Conservation (phyloP, 2,797 vertebrate species). For the Catharus ustulatus region DNA sequence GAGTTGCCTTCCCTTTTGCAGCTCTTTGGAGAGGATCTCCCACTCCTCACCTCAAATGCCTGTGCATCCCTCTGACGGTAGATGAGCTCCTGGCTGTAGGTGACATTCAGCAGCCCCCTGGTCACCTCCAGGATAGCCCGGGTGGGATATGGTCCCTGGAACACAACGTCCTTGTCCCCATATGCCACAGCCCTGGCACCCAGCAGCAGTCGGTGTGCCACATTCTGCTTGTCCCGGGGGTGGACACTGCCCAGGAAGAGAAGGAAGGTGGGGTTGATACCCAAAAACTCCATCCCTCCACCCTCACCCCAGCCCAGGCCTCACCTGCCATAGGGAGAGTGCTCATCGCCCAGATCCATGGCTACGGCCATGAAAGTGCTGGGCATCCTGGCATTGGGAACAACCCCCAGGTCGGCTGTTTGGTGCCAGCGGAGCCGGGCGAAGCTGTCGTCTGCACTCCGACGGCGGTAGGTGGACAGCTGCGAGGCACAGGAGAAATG, state of each 20-base stretch:
- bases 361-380: slow-evolving; percentile 92
- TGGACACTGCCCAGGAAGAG: slow-evolving; percentile 81
- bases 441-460: slow-evolving; percentile 36
- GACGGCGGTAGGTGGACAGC: slow-evolving; percentile 59
- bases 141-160: slow-evolving; percentile 86
- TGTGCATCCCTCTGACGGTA: slow-evolving; percentile 9
- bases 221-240: slow-evolving; percentile 87
- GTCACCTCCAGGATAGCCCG: neutral
- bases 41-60: slow-evolving; percentile 84
- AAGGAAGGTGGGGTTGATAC: too few relatives aligned
- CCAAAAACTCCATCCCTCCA: neutral
- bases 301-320: neutral
- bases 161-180: slow-evolving; percentile 75
- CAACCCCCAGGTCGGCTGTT: slow-evolving; percentile 84
- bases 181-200: slow-evolving; percentile 90
- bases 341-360: slow-evolving; percentile 85
- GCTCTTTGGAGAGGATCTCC: neutral
- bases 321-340: slow-evolving; percentile 84
- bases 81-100: slow-evolving; percentile 78
- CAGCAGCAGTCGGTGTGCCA: slow-evolving; percentile 83
- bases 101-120: slow-evolving; percentile 71
- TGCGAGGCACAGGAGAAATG: neutral
- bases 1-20: neutral
- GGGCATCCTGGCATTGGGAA: slow-evolving; percentile 85
- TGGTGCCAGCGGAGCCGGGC: slow-evolving; percentile 92